Evolutionary conservation across 2,113 vertebrate genomes (phyloP), one percentile per base, ranked within the genome.

Genomic region (Orcinus orca): DNA sequence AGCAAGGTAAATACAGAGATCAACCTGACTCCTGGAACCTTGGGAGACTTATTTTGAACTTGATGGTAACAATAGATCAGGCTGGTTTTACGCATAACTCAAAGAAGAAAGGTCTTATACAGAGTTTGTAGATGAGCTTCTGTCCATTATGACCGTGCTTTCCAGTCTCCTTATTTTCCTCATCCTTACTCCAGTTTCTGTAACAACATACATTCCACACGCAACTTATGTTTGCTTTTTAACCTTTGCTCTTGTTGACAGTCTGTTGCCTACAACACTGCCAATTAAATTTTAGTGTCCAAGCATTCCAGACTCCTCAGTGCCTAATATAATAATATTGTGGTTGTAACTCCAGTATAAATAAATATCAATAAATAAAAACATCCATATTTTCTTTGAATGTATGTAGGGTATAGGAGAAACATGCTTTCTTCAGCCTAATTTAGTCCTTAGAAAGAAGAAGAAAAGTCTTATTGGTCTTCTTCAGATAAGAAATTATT

Each of bases 151-250:
- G 29, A 60, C 55, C 58, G 0, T 70, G 53, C 79, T 79, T 94
- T 58, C 12, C 55, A 81, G 67, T n/a, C 50, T 82, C 38, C 17
- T 41, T 26, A 60, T 90, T 86, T 92, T 90, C 11, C 47, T 80
- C 3, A 20, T 70, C 44, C 23, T 68, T 44, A n/a, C 17, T 92
- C n/a, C 23, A 29, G 74, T 90, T 96, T 92, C 79, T 79, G 81
- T 97, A 92, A 92, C 84, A 93, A 95, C 79, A 53, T 58, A 55
- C 31, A 70, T 90, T 36, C 79, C n/a, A 29, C 14, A 62, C 86
- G 71, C 55, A 86, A 18, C 71, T 44, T 60, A 81, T 95, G 50
- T 95, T 89, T 92, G 58, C 26, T 85, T 94, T 84, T 84, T 47
- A 90, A 65, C 12, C 26, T 88, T 82, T 87, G 82, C 77, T 80